Conservation (phyloP, 2,888 invertebrate species). For the Norana najaformis region DNA sequence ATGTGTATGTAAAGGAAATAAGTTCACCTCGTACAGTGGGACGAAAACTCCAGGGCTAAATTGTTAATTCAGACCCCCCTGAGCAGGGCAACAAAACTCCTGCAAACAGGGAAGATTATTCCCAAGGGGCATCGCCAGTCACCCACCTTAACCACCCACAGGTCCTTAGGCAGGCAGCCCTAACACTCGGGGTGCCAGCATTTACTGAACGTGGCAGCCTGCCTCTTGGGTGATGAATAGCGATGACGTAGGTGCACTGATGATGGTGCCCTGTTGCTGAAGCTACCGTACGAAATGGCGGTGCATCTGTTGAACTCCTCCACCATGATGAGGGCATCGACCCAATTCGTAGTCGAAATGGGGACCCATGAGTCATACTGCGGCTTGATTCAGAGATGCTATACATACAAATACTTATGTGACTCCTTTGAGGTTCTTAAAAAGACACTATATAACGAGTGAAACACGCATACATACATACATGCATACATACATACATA, state of each 20-base stretch:
- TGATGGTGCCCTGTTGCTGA: background rate
- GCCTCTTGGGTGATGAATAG: background rate
- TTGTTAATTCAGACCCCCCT: too few relatives aligned
- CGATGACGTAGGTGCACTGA: background rate
- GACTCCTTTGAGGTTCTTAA: background rate
- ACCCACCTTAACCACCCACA: too few relatives aligned
- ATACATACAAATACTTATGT: too few relatives aligned
- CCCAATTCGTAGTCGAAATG: background rate
- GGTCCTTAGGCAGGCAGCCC: too few relatives aligned
- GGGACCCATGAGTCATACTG: background rate
- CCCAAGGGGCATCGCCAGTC: too few relatives aligned
- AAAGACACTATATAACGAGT: background rate
- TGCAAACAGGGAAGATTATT: too few relatives aligned
- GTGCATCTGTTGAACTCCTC: background rate
- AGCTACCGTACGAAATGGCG: background rate
- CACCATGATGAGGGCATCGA: background rate
- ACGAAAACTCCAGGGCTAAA: too few relatives aligned
- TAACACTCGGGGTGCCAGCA: background rate
- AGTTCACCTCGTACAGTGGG: too few relatives aligned
- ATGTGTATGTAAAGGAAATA: too few relatives aligned
- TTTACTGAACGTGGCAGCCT: background rate
- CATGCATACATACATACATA: conserved; percentile 23
- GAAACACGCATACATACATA: conserved; percentile 25
- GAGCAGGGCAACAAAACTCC: too few relatives aligned
- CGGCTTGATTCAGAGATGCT: background rate